A percentile compares a stretch with the other conserved stretches of the same genome.
These are phyloP conservation scores for Aspidiotus rigidus DNA, from an alignment of 2,888 invertebrate genomes.

Conservation along the genomic window DNA sequence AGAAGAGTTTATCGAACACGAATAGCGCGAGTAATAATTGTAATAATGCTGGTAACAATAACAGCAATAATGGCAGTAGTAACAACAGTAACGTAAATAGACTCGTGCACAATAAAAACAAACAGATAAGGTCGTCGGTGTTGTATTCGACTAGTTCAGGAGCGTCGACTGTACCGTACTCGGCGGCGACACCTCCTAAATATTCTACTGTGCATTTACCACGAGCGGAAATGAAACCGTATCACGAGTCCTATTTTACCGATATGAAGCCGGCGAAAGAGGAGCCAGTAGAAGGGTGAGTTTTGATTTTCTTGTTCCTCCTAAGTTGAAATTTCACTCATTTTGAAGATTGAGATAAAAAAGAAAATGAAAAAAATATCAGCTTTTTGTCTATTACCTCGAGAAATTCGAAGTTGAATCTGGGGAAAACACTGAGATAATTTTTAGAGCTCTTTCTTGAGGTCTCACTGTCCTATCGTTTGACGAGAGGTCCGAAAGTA, in stretches of 20 bases:
- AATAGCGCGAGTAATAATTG: conserved; percentile 15
- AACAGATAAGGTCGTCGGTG: conserved; percentile 19
- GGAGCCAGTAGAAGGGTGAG: conserved; percentile 41
- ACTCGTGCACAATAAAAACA: background rate
- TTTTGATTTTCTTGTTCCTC: background rate
- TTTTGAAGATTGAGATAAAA: too few species aligned
- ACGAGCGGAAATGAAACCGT: conserved; percentile 61
- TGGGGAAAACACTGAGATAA: too few species aligned
- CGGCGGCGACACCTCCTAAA: background rate
- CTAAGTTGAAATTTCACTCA: too few species aligned
- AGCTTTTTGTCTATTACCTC: too few species aligned
- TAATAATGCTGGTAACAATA: conserved; percentile 16
- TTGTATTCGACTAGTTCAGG: conserved; percentile 18
- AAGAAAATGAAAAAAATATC: too few species aligned
- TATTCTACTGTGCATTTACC: conserved; percentile 52
- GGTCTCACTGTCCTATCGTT: too few species aligned
- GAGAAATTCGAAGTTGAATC: too few species aligned
- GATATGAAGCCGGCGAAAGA: conserved; percentile 49
- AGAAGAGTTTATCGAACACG: conserved; percentile 20
- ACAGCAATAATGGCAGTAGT: background rate
- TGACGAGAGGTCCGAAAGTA: too few species aligned
- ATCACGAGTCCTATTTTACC: conserved; percentile 59
- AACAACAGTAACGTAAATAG: background rate
- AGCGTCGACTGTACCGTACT: conserved; percentile 17
- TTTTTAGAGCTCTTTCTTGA: too few species aligned